These are phyloP conservation scores for Rhinichthys klamathensis DNA, from an alignment of 2,113 vertebrate genomes.

Conservation along the genomic window DNA sequence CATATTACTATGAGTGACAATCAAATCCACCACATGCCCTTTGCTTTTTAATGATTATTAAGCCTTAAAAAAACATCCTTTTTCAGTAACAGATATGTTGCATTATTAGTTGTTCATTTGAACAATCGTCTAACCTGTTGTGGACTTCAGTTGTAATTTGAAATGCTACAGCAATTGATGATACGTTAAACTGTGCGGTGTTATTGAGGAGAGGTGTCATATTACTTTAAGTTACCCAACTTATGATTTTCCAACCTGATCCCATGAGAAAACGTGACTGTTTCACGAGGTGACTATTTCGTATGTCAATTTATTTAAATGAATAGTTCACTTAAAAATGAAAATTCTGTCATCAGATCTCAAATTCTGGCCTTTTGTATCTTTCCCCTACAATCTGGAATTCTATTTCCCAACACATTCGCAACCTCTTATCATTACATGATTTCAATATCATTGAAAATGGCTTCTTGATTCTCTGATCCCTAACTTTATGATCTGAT, in stretches of 20 bases:
- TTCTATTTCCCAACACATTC: too few species aligned
- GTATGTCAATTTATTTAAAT: not conserved
- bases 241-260: not conserved
- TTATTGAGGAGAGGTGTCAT: not conserved
- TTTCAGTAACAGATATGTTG: not conserved
- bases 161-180: not conserved
- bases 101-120: not conserved
- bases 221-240: not conserved
- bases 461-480: too few species aligned
- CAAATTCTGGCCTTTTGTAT: too few species aligned
- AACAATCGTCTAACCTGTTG: not conserved
- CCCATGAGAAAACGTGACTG: too few species aligned
- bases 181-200: not conserved
- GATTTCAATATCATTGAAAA: too few species aligned
- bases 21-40: slow-evolving; percentile 9
- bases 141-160: not conserved
- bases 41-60: slow-evolving; percentile 21
- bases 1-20: slow-evolving; percentile 14
- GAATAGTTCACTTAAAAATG: too few species aligned
- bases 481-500: too few species aligned
- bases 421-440: too few species aligned
- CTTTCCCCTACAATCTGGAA: too few species aligned
- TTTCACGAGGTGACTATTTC: not conserved
- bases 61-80: not conserved
- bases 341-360: too few species aligned